Evolutionary conservation across 2,797 vertebrate genomes (phyloP).

Genomic region (Helostoma temminkii): DNA sequence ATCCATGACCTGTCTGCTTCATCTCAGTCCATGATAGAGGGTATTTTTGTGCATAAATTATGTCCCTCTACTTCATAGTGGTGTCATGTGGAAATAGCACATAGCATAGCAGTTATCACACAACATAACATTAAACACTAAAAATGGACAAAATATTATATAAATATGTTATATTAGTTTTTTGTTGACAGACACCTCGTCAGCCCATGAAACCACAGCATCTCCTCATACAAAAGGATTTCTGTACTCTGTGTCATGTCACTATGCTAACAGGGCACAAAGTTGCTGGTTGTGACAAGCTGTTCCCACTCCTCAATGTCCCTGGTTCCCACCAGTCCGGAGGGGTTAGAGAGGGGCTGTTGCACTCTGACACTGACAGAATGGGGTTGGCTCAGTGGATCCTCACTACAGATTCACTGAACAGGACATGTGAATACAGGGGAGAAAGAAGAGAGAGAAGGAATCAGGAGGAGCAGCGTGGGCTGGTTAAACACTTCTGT

Average conservation of each 20-base stretch:
- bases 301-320: conserved; percentile 29
- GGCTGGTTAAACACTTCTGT: neutral
- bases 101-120: too few relatives aligned
- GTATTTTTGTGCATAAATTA: too few relatives aligned
- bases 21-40: too few relatives aligned
- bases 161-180: too few relatives aligned
- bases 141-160: too few relatives aligned
- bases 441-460: neutral
- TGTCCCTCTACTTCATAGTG: too few relatives aligned
- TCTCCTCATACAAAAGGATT: conserved; percentile 6
- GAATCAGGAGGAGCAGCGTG: neutral
- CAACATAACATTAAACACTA: too few relatives aligned
- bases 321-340: conserved; percentile 11
- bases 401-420: conserved; percentile 37
- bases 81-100: too few relatives aligned
- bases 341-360: conserved; percentile 26
- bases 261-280: conserved; percentile 16
- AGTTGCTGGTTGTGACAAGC: conserved; percentile 33
- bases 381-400: conserved; percentile 58
- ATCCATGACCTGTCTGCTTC: too few relatives aligned
- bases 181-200: too few relatives aligned
- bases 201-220: neutral
- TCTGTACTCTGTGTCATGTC: neutral
- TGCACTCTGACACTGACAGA: conserved; percentile 66
- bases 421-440: conserved; percentile 37